Percentiles rank a stretch among this genome's conserved stretches.
phyloP scores from a whole-genome alignment of 1,140 invertebrate genomes.

The Dinoponera quadriceps region DNA sequence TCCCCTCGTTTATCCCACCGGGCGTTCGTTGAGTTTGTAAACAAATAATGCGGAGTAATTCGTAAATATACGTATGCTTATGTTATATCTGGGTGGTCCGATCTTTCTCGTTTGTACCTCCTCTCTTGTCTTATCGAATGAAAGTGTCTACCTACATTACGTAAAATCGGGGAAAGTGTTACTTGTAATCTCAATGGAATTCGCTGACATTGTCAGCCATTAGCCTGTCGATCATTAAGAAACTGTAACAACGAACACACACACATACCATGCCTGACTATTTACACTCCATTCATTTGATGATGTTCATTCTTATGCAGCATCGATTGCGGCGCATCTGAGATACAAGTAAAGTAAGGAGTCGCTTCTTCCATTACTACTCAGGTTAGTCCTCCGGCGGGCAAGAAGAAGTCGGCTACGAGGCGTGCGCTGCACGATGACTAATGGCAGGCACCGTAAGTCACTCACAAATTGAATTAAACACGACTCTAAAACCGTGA shows the following conservation, averaged over 20 bases:
- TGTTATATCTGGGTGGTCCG: slow-evolving; percentile 9
- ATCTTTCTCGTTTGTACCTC: background rate
- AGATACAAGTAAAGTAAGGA: slow-evolving; percentile 42
- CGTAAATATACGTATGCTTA: background rate
- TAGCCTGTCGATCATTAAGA: background rate
- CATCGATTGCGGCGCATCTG: slow-evolving; percentile 29
- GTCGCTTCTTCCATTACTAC: slow-evolving; percentile 33
- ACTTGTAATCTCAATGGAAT: background rate
- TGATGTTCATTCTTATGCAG: slow-evolving; percentile 62
- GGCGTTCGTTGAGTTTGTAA: slow-evolving; percentile 27
- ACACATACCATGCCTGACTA: background rate
- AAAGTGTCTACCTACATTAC: background rate
- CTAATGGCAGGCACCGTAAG: slow-evolving; percentile 71
- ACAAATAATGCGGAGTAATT: slow-evolving; percentile 15
- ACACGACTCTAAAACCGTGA: slow-evolving; percentile 72
- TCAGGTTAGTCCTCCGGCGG: slow-evolving; percentile 18
- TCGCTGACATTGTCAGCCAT: background rate
- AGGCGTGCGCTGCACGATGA: slow-evolving; percentile 65
- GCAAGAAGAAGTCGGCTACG: slow-evolving; percentile 56
- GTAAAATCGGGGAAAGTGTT: no score
- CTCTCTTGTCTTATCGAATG: background rate
- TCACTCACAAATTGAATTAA: slow-evolving; percentile 75
- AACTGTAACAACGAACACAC: background rate
- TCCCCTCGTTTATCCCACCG: background rate
- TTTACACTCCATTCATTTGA: slow-evolving; percentile 62